Conservation (phyloP, 2,888 invertebrate species). For the Atrina japonica region DNA sequence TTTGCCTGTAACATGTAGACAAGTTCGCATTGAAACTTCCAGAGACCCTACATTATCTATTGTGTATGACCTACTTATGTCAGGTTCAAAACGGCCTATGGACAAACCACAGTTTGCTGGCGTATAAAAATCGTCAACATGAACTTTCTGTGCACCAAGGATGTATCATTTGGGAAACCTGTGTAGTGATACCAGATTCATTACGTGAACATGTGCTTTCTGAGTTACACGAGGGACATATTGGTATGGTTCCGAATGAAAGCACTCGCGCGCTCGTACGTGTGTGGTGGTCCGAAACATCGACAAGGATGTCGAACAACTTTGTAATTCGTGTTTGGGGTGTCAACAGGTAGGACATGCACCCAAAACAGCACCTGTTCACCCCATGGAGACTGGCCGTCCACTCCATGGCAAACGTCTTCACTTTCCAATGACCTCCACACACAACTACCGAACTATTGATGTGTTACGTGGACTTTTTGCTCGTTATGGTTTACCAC, state of each 20-base stretch:
- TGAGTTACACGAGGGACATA: constrained; percentile 24
- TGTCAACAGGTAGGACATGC: not conserved
- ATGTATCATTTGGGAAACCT: constrained; percentile 13
- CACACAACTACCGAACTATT: not conserved
- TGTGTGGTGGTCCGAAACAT: constrained; percentile 24
- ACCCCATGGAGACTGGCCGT: not conserved
- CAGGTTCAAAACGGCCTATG: not conserved
- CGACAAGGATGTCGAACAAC: not conserved
- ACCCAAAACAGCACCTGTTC: not conserved
- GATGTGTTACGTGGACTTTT: not conserved
- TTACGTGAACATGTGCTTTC: not conserved
- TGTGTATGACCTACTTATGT: not conserved
- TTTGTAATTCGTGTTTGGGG: not conserved
- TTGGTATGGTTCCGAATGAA: constrained; percentile 31
- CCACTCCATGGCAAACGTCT: not conserved
- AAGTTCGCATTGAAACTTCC: not conserved
- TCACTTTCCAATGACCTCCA: no score
- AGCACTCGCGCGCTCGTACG: constrained; percentile 11
- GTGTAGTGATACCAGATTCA: constrained; percentile 14
- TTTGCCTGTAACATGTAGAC: not conserved
- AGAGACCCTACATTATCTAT: not conserved
- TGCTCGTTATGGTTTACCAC: constrained; percentile 3
- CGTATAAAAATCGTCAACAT: constrained; percentile 2
- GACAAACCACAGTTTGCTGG: not conserved
- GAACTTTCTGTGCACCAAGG: constrained; percentile 14